phyloP scores from a whole-genome alignment of 30 jellyfish, hydroid and myxozoan genomes.

The Chironex yamaguchii region DNA sequence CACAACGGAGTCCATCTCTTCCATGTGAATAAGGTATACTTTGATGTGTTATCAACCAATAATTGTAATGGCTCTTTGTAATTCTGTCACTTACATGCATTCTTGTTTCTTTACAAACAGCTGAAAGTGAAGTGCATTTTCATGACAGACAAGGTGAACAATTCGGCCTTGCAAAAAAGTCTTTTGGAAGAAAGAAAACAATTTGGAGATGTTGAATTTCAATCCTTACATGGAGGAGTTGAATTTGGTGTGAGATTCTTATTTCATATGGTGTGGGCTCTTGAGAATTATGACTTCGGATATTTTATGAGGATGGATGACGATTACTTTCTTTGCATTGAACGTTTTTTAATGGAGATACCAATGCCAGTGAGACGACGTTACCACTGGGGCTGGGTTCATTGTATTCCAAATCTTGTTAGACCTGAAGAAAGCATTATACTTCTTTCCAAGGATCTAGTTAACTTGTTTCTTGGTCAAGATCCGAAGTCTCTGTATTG shows the following conservation, averaged over 20 bases:
- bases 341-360: conserved; percentile 63
- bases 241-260: conserved; percentile 85
- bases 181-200: conserved; percentile 46
- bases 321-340: conserved; percentile 78
- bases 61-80: too few species aligned
- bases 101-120: too few species aligned
- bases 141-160: conserved; percentile 68
- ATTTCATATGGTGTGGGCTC: conserved; percentile 91
- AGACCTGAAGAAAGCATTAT: conserved; percentile 92
- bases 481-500: conserved; percentile 57
- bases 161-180: conserved; percentile 37
- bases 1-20: too few species aligned
- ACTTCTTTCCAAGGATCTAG: conserved; percentile 75
- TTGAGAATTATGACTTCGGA: conserved; percentile 77
- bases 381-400: conserved; percentile 86
- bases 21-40: too few species aligned
- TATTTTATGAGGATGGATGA: conserved; percentile 88
- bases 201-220: conserved; percentile 68
- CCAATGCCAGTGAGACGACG: conserved; percentile 46
- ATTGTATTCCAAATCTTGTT: conserved; percentile 65
- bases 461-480: conserved; percentile 69
- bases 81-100: too few species aligned
- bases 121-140: conserved; percentile 58
- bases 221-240: conserved; percentile 77
- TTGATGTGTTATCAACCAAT: too few species aligned